These are phyloP conservation scores for Myotis yumanensis DNA, from an alignment of 2,113 vertebrate genomes.

Conservation along the genomic window DNA sequence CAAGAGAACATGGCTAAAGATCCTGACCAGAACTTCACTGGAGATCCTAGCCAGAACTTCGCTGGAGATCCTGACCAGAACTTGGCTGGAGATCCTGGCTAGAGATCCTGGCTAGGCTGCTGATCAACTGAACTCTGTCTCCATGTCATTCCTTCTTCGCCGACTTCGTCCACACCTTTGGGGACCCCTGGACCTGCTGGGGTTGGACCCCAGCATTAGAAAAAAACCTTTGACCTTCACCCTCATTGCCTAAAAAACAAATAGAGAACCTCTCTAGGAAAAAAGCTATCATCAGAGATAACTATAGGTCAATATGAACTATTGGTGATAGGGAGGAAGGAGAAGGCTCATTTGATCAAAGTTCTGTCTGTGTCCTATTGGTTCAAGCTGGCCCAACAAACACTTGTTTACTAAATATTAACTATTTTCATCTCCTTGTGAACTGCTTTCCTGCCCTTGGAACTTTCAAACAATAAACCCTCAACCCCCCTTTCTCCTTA, in stretches of 20 bases:
- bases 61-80: no score
- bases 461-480: background rate
- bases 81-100: no score
- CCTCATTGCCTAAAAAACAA: background rate
- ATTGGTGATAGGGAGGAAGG: background rate
- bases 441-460: background rate
- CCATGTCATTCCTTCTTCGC: no score
- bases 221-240: background rate
- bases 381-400: background rate
- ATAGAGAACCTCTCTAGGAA: background rate
- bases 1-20: no score
- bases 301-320: background rate
- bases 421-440: background rate
- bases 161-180: no score
- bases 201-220: no score
- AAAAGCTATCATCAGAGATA: background rate
- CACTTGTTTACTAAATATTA: background rate
- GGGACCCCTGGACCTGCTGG: no score
- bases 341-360: background rate
- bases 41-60: no score
- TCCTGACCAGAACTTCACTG: no score
- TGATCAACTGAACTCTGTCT: no score
- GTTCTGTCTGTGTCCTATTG: background rate
- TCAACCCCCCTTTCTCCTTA: background rate
- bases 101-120: no score